Percentiles rank a stretch among this genome's conserved stretches.
phyloP scores from a whole-genome alignment of 2,888 invertebrate genomes.

The Chironomus tentans region DNA sequence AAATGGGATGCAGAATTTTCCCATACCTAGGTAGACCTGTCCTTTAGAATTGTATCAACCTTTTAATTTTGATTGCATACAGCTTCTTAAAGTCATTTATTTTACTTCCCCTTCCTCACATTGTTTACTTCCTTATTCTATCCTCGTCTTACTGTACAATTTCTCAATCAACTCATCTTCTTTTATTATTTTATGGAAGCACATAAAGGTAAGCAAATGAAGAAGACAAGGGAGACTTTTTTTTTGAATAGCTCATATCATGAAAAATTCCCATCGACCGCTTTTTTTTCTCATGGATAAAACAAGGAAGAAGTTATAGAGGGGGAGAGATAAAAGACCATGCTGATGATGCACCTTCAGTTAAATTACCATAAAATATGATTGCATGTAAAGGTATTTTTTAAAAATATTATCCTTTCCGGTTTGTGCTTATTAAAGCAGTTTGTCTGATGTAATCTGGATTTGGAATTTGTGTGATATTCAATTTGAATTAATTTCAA shows the following conservation, averaged over 20 bases:
- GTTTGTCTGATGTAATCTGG: too few relatives aligned
- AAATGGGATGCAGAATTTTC: not conserved
- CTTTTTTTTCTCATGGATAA: constrained; percentile 20
- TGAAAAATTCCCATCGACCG: constrained; percentile 22
- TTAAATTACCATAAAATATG: not conserved
- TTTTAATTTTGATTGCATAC: not conserved
- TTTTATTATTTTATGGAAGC: too few relatives aligned
- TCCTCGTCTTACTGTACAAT: too few relatives aligned
- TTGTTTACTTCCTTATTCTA: constrained; percentile 5
- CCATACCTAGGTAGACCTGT: not conserved
- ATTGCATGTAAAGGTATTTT: not conserved
- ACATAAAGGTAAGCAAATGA: too few relatives aligned
- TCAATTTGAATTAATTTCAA: too few relatives aligned
- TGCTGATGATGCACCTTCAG: constrained; percentile 17
- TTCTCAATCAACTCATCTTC: too few relatives aligned
- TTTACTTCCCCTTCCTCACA: not conserved
- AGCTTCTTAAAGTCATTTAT: constrained; percentile 18
- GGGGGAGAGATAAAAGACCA: not conserved
- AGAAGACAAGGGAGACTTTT: too few relatives aligned
- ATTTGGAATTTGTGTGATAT: too few relatives aligned
- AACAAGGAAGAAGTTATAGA: not conserved
- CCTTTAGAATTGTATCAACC: constrained; percentile 4
- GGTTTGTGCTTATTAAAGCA: too few relatives aligned
- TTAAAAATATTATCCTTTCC: not conserved
- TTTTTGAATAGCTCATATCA: not conserved